Percentiles rank a stretch among this genome's conserved stretches.
Conservation (phyloP, 2,113 vertebrate genomes). For the Odocoileus virginianus region DNA sequence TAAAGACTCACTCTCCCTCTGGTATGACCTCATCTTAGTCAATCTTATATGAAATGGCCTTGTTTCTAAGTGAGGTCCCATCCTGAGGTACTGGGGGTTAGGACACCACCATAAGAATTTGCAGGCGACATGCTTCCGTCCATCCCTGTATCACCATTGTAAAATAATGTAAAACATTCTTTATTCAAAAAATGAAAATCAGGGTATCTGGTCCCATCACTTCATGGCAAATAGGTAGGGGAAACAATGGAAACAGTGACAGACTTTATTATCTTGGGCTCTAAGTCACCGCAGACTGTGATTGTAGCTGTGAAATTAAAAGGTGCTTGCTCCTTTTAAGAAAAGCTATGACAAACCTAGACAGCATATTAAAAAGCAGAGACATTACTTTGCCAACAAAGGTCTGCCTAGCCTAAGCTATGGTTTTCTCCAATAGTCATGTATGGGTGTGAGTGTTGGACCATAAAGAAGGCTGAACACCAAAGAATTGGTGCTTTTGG, state of each 20-base stretch:
- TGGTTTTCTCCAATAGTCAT: neutral
- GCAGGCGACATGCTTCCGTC: neutral
- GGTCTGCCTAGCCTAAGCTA: neutral
- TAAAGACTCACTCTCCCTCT: neutral
- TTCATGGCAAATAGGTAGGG: neutral
- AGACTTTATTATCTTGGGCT: neutral
- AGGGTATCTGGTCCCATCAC: neutral
- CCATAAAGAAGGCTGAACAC: neutral
- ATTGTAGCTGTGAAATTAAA: neutral
- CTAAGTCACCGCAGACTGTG: neutral
- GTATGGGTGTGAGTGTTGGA: neutral
- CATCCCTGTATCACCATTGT: neutral
- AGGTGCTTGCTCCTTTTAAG: neutral
- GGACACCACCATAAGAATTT: neutral
- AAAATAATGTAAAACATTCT: neutral
- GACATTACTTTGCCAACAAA: neutral
- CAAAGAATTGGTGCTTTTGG: neutral
- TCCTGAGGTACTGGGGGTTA: neutral
- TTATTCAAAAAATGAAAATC: neutral
- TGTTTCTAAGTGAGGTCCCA: neutral
- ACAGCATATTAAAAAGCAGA: neutral
- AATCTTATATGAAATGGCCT: neutral
- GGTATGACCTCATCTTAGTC: neutral
- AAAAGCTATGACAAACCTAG: neutral
- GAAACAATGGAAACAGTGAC: neutral